phyloP scores from a whole-genome alignment of 23 tunicate genomes.

The Halocynthia aurantium region DNA sequence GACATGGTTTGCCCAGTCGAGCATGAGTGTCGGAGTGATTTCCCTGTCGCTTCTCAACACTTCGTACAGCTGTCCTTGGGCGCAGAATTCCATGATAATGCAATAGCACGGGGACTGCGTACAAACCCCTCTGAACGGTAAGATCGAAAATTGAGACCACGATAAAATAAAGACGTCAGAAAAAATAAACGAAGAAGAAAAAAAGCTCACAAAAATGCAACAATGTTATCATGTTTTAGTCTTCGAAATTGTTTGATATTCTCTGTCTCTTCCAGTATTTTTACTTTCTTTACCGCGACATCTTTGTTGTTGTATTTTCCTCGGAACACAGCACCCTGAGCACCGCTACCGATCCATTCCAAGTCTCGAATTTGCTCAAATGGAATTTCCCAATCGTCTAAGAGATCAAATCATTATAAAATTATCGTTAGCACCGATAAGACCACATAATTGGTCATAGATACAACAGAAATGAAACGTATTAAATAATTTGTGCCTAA shows the following conservation, averaged over 20 bases:
- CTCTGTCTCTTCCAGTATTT: constrained; percentile 3
- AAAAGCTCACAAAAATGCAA: constrained; percentile 14
- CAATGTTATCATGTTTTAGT: constrained; percentile 16
- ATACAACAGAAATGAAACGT: not conserved
- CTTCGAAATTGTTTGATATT: constrained; percentile 6
- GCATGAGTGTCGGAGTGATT: constrained; percentile 25
- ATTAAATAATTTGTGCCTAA: too few species aligned
- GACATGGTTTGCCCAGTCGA: constrained; percentile 24
- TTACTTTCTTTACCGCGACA: constrained; percentile 26
- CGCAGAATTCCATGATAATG: constrained; percentile 18
- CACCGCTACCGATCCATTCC: constrained; percentile 23
- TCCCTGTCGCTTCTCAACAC: constrained; percentile 13
- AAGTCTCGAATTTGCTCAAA: constrained; percentile 6
- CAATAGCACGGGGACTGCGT: constrained; percentile 18
- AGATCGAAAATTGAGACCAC: not conserved
- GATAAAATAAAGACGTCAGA: not conserved
- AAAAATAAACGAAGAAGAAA: not conserved
- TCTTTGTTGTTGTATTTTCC: constrained; percentile 15
- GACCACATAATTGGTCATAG: not conserved
- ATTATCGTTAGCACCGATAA: too few species aligned
- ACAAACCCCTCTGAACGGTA: constrained; percentile 7
- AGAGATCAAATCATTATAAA: too few species aligned
- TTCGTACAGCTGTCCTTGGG: constrained; percentile 23
- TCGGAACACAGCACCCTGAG: constrained; percentile 17
- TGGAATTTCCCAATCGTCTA: constrained; percentile 23